Evolutionary conservation across 2,797 vertebrate species (phyloP).

Genomic region (Amphiprion clarkii): DNA sequence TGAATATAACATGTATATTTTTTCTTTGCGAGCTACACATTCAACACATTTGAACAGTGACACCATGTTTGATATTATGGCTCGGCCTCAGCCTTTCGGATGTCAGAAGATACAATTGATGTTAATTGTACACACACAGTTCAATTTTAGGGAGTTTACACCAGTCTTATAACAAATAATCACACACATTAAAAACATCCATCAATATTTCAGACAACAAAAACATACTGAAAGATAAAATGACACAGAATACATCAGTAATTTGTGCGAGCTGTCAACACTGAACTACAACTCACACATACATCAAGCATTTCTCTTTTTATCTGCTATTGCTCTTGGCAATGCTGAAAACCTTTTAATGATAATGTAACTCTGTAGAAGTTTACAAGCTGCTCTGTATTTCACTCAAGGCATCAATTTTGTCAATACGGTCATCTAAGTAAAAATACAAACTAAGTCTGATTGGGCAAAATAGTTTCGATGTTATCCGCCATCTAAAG

Average conservation of each 20-base stretch:
- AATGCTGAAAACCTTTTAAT: constrained; percentile 38
- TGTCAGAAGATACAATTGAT: constrained; percentile 5
- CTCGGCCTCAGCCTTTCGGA: not conserved
- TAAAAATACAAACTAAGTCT: not conserved
- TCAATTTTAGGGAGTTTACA: constrained; percentile 26
- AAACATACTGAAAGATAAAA: constrained; percentile 34
- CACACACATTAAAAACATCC: constrained; percentile 25
- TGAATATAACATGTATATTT: constrained; percentile 20
- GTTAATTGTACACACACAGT: constrained; percentile 6
- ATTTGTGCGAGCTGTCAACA: constrained; percentile 37
- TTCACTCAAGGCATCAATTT: constrained; percentile 2
- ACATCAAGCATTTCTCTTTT: constrained; percentile 28
- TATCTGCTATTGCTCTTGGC: constrained; percentile 36
- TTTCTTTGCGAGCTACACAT: constrained; percentile 18
- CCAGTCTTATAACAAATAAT: constrained; percentile 26
- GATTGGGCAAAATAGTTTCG: not conserved
- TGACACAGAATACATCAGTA: constrained; percentile 19
- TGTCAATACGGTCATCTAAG: not conserved
- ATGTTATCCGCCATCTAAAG: constrained; percentile 22
- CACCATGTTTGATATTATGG: constrained; percentile 28
- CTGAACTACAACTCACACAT: constrained; percentile 24
- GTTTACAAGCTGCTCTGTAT: constrained; percentile 35
- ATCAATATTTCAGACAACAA: constrained; percentile 29
- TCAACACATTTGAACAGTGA: constrained; percentile 16
- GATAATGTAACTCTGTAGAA: constrained; percentile 21